Conservation (phyloP, 1,140 invertebrate genomes). For the Drosophila saltans region DNA sequence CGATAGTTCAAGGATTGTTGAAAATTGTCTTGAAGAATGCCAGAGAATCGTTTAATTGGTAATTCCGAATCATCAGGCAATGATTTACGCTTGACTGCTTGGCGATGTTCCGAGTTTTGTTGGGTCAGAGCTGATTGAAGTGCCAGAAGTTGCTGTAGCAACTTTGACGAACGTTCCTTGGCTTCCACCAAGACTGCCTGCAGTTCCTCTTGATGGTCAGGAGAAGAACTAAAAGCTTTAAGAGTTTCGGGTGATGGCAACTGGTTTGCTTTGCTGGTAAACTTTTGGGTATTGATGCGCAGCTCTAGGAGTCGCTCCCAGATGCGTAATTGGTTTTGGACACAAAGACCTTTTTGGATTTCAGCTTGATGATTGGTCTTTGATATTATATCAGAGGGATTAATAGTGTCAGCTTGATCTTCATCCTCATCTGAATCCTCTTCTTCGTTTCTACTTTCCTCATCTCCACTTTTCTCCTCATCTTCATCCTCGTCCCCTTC, state of each 20-base stretch:
- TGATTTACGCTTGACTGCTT: conserved; percentile 83
- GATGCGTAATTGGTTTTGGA: conserved; percentile 89
- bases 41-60: conserved; percentile 86
- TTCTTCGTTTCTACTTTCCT: conserved; percentile 56
- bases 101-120: conserved; percentile 64
- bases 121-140: conserved; percentile 84
- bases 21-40: conserved; percentile 86
- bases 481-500: conserved; percentile 38
- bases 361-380: conserved; percentile 84
- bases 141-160: conserved; percentile 87
- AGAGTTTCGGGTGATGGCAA: conserved; percentile 88
- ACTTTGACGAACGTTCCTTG: conserved; percentile 85
- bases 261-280: conserved; percentile 89
- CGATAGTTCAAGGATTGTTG: conserved; percentile 88
- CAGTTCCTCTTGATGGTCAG: conserved; percentile 84
- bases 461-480: conserved; percentile 57
- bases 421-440: conserved; percentile 55
- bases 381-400: conserved; percentile 57
- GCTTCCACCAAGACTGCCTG: conserved; percentile 83
- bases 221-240: conserved; percentile 83
- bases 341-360: conserved; percentile 90
- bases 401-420: conserved; percentile 74
- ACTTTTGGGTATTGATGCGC: conserved; percentile 93
- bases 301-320: conserved; percentile 93
- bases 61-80: conserved; percentile 71